phyloP scores from a whole-genome alignment of 1,140 invertebrate species.

The Chrysoperla carnea region DNA sequence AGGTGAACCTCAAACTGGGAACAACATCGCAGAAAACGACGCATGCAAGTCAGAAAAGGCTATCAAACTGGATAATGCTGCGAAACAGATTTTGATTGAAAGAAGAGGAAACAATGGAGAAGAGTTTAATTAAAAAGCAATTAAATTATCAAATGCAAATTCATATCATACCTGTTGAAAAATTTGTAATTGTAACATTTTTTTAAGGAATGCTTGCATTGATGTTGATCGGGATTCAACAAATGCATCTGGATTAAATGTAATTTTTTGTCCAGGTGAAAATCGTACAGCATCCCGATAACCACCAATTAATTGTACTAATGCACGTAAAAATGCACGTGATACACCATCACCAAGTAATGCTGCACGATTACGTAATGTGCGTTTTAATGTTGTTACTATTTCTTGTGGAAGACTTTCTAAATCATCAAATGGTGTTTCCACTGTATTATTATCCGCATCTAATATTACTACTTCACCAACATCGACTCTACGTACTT shows the following conservation, averaged over 20 bases:
- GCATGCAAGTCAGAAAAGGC: no score
- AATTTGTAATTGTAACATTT: constrained; percentile 85
- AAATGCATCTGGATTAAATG: constrained; percentile 72
- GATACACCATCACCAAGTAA: constrained; percentile 78
- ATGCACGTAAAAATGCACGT: constrained; percentile 70
- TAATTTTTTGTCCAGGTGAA: constrained; percentile 62
- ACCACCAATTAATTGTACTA: constrained; percentile 83
- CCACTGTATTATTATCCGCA: constrained; percentile 71
- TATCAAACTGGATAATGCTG: no score
- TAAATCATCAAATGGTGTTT: constrained; percentile 76
- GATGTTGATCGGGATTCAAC: constrained; percentile 60
- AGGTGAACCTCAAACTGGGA: no score
- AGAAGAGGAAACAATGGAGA: no score
- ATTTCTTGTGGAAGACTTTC: constrained; percentile 68
- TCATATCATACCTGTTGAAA: constrained; percentile 67
- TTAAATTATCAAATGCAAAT: no score
- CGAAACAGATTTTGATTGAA: no score
- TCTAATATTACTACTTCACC: constrained; percentile 85
- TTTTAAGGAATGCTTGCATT: constrained; percentile 73
- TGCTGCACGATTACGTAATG: constrained; percentile 46
- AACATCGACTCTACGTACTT: constrained; percentile 51
- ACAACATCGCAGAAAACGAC: no score
- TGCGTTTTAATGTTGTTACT: constrained; percentile 49
- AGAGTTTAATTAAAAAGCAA: no score
- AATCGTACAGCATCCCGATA: constrained; percentile 81